Evolutionary conservation across 35 echinoderm and acorn worm species (phyloP).

Genomic region (Hemicentrotus pulcherrimus): DNA sequence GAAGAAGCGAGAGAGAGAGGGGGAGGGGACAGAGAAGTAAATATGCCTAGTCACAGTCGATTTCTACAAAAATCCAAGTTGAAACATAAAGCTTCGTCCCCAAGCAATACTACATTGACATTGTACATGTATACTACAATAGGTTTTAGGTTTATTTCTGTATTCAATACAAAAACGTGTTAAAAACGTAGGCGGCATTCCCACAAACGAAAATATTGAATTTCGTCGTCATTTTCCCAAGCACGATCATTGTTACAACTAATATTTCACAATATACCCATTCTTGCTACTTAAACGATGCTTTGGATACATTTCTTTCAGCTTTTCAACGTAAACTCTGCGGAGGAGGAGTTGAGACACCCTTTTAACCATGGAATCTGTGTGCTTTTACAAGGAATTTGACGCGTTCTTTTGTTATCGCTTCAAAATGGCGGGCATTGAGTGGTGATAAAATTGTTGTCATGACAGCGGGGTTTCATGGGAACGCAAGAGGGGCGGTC

Average conservation of each 20-base stretch:
- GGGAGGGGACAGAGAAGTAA: neutral
- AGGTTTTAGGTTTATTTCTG: neutral
- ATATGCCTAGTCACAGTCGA: neutral
- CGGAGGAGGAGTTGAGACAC: slow-evolving; percentile 29
- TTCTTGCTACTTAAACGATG: neutral
- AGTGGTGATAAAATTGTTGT: neutral
- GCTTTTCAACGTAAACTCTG: neutral
- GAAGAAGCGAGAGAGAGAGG: no score
- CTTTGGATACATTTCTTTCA: neutral
- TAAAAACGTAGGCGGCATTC: neutral
- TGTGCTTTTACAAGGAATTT: neutral
- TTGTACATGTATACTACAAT: neutral
- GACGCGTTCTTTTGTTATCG: slow-evolving; percentile 16
- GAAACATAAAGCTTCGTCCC: neutral
- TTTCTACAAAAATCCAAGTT: neutral
- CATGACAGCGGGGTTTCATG: slow-evolving; percentile 12
- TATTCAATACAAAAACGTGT: neutral
- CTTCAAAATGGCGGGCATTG: neutral
- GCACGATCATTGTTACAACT: neutral
- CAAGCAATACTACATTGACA: neutral
- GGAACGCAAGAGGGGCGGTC: neutral
- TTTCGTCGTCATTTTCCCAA: neutral
- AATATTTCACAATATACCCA: neutral
- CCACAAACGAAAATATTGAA: slow-evolving; percentile 3
- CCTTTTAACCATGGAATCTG: neutral